These are phyloP conservation scores for Drosophila miranda DNA, from an alignment of 1,140 invertebrate species.

Conservation along the genomic window DNA sequence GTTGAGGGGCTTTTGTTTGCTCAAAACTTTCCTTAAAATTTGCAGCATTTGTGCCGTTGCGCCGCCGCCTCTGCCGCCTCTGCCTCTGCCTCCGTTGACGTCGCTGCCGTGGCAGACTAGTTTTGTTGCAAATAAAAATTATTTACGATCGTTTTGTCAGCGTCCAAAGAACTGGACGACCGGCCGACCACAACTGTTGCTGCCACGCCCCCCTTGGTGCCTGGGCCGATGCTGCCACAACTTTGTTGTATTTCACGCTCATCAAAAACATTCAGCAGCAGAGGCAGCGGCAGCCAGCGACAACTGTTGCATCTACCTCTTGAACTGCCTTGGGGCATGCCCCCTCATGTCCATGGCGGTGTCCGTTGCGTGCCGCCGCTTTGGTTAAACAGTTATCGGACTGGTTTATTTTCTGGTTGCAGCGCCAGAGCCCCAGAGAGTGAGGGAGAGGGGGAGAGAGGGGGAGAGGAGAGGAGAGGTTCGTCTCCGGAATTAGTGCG, in stretches of 20 bases:
- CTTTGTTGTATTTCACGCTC: slow-evolving; percentile 76
- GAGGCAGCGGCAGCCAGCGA: slow-evolving; percentile 33
- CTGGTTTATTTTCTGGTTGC: slow-evolving; percentile 57
- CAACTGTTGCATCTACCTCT: slow-evolving; percentile 64
- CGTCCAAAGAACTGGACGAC: slow-evolving; percentile 60
- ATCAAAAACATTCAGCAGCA: slow-evolving; percentile 58
- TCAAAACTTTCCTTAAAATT: slow-evolving; percentile 78
- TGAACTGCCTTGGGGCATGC: slow-evolving; percentile 5
- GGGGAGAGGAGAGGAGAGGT: too few species aligned
- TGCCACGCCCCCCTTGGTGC: slow-evolving; percentile 52
- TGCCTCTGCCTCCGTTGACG: slow-evolving; percentile 8
- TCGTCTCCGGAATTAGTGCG: slow-evolving; percentile 58
- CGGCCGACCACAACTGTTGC: slow-evolving; percentile 37
- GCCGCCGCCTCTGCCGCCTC: slow-evolving; percentile 16
- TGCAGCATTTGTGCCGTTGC: slow-evolving; percentile 27
- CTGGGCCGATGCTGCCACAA: slow-evolving; percentile 33
- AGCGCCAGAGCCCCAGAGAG: slow-evolving; percentile 25
- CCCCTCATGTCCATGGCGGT: slow-evolving; percentile 16
- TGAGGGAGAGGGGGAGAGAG: neutral
- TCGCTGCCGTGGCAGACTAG: slow-evolving; percentile 63
- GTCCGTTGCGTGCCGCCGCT: slow-evolving; percentile 65
- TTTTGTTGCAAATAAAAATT: slow-evolving; percentile 80
- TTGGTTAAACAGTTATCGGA: slow-evolving; percentile 76
- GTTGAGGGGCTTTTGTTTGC: slow-evolving; percentile 68
- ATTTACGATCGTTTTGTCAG: slow-evolving; percentile 80